These are phyloP conservation scores for Drosophila neotestacea DNA, from an alignment of 2,888 invertebrate species.

Conservation along the genomic window DNA sequence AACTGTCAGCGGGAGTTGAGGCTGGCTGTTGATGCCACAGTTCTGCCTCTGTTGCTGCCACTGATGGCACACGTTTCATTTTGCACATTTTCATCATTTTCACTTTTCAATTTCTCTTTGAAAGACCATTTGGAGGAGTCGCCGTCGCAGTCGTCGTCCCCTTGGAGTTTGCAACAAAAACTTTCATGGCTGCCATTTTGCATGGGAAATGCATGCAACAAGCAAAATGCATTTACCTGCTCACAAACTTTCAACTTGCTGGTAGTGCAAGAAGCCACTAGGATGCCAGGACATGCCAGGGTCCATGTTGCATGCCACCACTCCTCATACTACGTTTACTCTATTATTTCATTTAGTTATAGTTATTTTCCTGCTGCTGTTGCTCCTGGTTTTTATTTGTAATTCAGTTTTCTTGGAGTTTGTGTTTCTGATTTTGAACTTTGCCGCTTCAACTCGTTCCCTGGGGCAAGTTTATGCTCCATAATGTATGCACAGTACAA, in stretches of 20 bases:
- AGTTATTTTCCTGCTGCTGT: constrained; percentile 43
- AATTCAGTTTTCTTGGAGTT: constrained; percentile 59
- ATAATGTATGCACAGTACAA: constrained; percentile 58
- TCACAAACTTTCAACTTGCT: constrained; percentile 41
- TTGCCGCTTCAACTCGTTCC: constrained; percentile 53
- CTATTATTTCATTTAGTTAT: constrained; percentile 77
- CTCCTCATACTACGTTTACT: constrained; percentile 49
- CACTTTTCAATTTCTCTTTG: constrained; percentile 74
- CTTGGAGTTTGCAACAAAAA: constrained; percentile 51
- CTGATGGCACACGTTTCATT: constrained; percentile 68
- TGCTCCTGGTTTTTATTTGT: constrained; percentile 25
- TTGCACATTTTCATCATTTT: constrained; percentile 74
- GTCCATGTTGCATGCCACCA: constrained; percentile 19
- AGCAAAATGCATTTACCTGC: constrained; percentile 76
- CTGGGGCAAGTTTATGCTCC: constrained; percentile 58
- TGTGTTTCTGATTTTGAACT: constrained; percentile 77
- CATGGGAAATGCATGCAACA: constrained; percentile 70
- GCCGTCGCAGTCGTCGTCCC: constrained; percentile 22
- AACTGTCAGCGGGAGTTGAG: constrained; percentile 30
- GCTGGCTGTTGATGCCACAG: constrained; percentile 18
- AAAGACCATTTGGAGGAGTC: constrained; percentile 55
- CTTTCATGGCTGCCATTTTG: constrained; percentile 66
- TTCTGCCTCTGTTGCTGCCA: constrained; percentile 14
- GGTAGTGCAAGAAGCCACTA: constrained; percentile 24
- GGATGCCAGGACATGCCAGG: constrained; percentile 8